Conservation (phyloP, 2,113 vertebrate genomes). For the Aspidoscelis tigris region DNA sequence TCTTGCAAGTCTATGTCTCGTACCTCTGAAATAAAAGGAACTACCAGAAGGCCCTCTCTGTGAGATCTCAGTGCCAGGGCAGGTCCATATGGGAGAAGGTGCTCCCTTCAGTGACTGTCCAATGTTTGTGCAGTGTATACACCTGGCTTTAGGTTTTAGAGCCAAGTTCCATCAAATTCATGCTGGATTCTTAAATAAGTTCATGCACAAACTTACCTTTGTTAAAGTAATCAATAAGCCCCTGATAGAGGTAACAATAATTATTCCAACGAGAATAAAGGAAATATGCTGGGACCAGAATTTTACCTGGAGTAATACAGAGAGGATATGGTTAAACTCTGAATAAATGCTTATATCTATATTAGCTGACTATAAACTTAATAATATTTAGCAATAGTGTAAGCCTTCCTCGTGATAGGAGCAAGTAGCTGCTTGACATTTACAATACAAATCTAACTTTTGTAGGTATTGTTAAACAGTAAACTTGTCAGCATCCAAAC, state of each 20-base stretch:
- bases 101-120: too few relatives aligned
- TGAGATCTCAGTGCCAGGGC: too few relatives aligned
- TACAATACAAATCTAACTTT: too few relatives aligned
- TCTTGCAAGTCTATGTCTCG: too few relatives aligned
- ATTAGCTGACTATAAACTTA: constrained; percentile 1
- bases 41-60: too few relatives aligned
- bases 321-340: constrained; percentile 31
- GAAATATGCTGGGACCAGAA: constrained; percentile 99
- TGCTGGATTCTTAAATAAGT: neutral
- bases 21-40: too few relatives aligned
- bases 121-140: neutral
- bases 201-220: constrained; percentile 82
- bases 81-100: too few relatives aligned
- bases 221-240: constrained; percentile 96
- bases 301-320: constrained; percentile 85
- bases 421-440: too few relatives aligned
- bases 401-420: too few relatives aligned
- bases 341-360: neutral
- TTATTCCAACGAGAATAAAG: constrained; percentile 98
- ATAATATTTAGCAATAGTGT: neutral
- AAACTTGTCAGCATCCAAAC: too few relatives aligned
- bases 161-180: neutral
- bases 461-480: too few relatives aligned
- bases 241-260: constrained; percentile 97
- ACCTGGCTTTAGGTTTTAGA: neutral